These are phyloP conservation scores for Gandaritis pyraliata DNA, from an alignment of 2,888 invertebrate genomes.

Conservation along the genomic window DNA sequence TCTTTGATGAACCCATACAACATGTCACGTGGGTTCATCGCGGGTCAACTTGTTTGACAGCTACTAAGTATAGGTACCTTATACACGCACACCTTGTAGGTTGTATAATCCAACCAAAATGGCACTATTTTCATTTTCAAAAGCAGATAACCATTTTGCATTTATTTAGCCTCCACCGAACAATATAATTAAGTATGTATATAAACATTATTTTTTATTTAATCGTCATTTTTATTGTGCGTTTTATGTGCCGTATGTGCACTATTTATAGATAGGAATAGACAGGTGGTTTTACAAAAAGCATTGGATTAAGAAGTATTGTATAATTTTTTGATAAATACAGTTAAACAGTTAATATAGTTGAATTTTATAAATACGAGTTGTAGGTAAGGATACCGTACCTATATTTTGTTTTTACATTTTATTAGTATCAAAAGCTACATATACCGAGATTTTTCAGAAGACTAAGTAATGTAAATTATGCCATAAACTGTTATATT, in stretches of 20 bases:
- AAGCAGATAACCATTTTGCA: neutral
- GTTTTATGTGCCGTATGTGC: neutral
- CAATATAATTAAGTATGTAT: too few relatives aligned
- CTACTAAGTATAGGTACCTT: neutral
- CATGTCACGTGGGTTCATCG: neutral
- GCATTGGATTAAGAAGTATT: slow-evolving; percentile 1
- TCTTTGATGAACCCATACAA: neutral
- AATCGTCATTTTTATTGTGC: neutral
- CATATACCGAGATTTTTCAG: too few relatives aligned
- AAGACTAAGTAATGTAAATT: too few relatives aligned
- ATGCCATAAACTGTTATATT: too few relatives aligned
- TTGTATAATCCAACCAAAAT: neutral
- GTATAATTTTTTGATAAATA: neutral
- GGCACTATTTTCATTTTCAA: neutral
- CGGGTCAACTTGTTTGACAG: neutral
- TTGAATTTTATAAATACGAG: neutral
- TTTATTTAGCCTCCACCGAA: neutral
- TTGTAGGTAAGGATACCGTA: too few relatives aligned
- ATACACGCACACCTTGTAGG: neutral
- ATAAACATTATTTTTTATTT: neutral
- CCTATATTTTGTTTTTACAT: too few relatives aligned
- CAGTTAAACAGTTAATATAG: neutral
- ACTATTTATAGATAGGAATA: neutral
- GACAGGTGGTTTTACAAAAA: slow-evolving; percentile 8
- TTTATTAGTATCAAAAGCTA: too few relatives aligned